A percentile compares a stretch with the other conserved stretches of the same genome.
These are phyloP conservation scores for Grapholita molesta DNA, from an alignment of 1,140 invertebrate species.

Conservation along the genomic window DNA sequence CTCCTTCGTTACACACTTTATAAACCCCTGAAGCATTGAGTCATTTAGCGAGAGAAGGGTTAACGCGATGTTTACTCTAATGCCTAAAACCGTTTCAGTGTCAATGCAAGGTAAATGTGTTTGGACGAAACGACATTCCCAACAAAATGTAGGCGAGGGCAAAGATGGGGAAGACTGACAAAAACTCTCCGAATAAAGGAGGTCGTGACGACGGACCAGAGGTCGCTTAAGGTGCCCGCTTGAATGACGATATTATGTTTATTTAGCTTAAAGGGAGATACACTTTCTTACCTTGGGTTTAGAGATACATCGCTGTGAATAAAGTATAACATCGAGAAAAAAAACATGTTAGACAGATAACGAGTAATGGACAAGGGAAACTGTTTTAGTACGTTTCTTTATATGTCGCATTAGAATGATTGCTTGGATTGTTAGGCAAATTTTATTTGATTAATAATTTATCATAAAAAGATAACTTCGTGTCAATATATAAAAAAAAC, in stretches of 20 bases:
- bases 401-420: too few species aligned
- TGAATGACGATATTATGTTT: conserved; percentile 71
- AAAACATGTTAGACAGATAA: conserved; percentile 38
- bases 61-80: conserved; percentile 38
- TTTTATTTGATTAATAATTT: too few species aligned
- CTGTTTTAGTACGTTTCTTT: too few species aligned
- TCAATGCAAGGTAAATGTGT: conserved; percentile 53
- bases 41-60: conserved; percentile 13
- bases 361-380: conserved; percentile 33
- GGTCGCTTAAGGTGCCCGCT: conserved; percentile 40
- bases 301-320: conserved; percentile 33
- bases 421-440: too few species aligned
- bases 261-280: conserved; percentile 59
- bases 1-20: conserved; percentile 11
- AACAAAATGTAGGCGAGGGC: conserved; percentile 53
- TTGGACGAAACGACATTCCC: conserved; percentile 40
- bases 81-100: conserved; percentile 42
- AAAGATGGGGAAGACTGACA: conserved; percentile 50
- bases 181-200: conserved; percentile 64
- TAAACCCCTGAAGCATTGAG: conserved; percentile 1
- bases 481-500: too few species aligned
- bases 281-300: conserved; percentile 43
- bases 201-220: conserved; percentile 51
- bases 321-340: conserved; percentile 35
- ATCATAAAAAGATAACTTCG: too few species aligned